phyloP scores from a whole-genome alignment of 2,888 invertebrate genomes.

The Crocallis elinguaria region DNA sequence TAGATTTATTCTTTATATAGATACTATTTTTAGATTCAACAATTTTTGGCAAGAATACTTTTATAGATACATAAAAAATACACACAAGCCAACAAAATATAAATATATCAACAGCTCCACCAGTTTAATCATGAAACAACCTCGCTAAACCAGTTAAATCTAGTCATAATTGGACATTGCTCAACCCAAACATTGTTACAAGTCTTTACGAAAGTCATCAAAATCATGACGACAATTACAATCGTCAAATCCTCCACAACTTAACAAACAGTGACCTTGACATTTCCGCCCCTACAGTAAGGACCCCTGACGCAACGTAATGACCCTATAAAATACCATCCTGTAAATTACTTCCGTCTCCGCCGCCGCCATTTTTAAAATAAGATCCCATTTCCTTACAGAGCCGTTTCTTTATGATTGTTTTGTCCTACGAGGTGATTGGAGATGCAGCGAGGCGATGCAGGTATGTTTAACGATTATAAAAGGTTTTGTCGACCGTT shows the following conservation, averaged over 20 bases:
- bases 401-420: conserved; percentile 17
- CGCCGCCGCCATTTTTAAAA: conserved; percentile 27
- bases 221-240: conserved; percentile 21
- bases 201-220: conserved; percentile 15
- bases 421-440: conserved; percentile 1
- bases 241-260: not conserved
- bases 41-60: no score
- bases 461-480: not conserved
- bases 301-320: conserved; percentile 12
- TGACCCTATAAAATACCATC: conserved; percentile 26
- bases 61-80: no score
- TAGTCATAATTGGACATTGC: conserved; percentile 4
- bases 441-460: not conserved
- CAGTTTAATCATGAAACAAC: not conserved
- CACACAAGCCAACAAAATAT: no score
- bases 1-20: no score
- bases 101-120: not conserved
- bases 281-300: conserved; percentile 12
- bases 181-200: conserved; percentile 13
- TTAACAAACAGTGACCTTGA: conserved; percentile 20
- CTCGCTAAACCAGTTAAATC: not conserved
- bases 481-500: no score
- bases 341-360: conserved; percentile 29
- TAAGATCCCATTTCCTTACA: conserved; percentile 23
- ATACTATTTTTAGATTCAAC: no score